A percentile compares a stretch with the other conserved stretches of the same genome.
These are phyloP conservation scores for Nycticorax nycticorax DNA, from an alignment of 2,113 vertebrate genomes.

Conservation along the genomic window DNA sequence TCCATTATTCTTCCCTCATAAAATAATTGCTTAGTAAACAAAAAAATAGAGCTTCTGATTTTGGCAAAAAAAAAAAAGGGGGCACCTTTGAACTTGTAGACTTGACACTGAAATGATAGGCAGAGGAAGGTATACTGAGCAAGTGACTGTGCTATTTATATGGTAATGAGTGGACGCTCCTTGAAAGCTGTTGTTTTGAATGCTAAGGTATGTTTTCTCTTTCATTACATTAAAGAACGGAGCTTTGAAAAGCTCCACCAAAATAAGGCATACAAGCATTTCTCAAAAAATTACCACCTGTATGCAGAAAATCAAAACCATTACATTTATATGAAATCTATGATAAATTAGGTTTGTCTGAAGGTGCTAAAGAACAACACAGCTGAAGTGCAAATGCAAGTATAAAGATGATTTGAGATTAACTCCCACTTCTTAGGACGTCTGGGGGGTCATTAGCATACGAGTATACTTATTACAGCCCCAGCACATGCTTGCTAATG, in stretches of 20 bases:
- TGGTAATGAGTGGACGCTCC: slow-evolving; percentile 9
- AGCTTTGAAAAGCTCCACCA: neutral
- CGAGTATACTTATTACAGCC: neutral
- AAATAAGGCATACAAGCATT: neutral
- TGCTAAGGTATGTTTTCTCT: slow-evolving; percentile 34
- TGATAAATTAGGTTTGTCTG: neutral
- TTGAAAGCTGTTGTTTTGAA: slow-evolving; percentile 48
- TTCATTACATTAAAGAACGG: slow-evolving; percentile 29
- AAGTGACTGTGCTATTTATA: slow-evolving; percentile 30
- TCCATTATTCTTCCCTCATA: neutral
- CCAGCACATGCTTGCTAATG: neutral
- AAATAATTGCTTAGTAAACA: neutral
- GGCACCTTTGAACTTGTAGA: slow-evolving; percentile 2
- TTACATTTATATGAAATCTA: neutral
- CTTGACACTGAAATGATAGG: slow-evolving; percentile 14
- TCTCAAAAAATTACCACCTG: neutral
- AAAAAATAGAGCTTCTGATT: neutral
- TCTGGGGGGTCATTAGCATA: neutral
- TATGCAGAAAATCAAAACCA: neutral
- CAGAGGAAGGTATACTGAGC: slow-evolving; percentile 19
- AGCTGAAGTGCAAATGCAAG: neutral
- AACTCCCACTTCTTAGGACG: neutral
- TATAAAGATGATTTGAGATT: neutral
- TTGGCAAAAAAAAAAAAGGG: neutral
- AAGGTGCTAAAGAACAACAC: neutral